These are phyloP conservation scores for Rhodophaea formosa DNA, from an alignment of 2,888 invertebrate genomes.

Conservation along the genomic window DNA sequence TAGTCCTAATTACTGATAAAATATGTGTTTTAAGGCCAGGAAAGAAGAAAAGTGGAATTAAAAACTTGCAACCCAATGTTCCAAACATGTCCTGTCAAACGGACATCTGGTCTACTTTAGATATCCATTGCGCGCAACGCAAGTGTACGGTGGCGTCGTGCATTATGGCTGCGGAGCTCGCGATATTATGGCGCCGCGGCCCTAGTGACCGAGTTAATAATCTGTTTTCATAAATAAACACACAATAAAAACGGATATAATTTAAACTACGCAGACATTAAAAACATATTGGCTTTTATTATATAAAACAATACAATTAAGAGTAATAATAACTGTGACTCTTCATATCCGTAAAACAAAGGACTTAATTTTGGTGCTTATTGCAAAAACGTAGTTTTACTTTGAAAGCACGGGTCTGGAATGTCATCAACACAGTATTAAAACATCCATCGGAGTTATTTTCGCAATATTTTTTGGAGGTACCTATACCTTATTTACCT, in stretches of 20 bases:
- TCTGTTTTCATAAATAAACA: not conserved
- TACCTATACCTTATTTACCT: too few relatives aligned
- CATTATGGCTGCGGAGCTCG: slow-evolving; percentile 27
- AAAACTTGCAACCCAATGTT: not conserved
- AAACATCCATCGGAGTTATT: too few relatives aligned
- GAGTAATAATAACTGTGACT: not conserved
- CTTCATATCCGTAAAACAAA: not conserved
- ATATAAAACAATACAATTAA: not conserved
- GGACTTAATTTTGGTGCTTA: not conserved
- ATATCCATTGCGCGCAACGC: slow-evolving; percentile 21
- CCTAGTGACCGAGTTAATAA: slow-evolving; percentile 8
- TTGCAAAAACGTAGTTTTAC: not conserved
- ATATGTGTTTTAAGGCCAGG: not conserved
- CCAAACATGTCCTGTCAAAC: not conserved
- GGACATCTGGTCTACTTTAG: not conserved
- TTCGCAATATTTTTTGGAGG: too few relatives aligned
- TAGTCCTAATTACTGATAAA: too few relatives aligned
- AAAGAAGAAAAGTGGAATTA: not conserved
- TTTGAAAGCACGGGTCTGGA: too few relatives aligned
- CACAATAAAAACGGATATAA: not conserved
- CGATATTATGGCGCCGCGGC: slow-evolving; percentile 7
- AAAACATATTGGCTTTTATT: not conserved
- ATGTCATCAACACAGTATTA: too few relatives aligned
- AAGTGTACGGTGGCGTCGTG: not conserved
- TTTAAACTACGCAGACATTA: not conserved